Conservation (phyloP, 2,888 invertebrate genomes). For the Conops quadrifasciatus region DNA sequence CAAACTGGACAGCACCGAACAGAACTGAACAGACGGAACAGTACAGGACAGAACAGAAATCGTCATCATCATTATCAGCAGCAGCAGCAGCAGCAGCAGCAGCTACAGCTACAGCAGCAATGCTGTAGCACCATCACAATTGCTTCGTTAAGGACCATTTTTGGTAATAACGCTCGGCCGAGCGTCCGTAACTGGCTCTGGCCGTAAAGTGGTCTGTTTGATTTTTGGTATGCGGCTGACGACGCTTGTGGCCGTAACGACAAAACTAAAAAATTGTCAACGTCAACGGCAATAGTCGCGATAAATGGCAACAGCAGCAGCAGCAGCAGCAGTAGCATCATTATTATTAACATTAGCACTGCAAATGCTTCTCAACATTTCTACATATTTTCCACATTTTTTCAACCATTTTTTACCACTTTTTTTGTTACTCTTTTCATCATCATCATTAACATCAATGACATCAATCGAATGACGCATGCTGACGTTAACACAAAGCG, state of each 20-base stretch:
- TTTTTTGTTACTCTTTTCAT: background rate
- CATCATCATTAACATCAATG: background rate
- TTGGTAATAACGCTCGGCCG: conserved; percentile 42
- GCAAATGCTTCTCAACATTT: background rate
- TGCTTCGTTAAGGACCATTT: conserved; percentile 56
- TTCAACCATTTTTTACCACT: background rate
- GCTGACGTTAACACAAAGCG: no score
- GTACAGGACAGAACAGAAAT: no score
- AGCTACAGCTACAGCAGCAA: conserved; percentile 31
- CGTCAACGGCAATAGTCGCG: background rate
- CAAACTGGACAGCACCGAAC: conserved; percentile 16
- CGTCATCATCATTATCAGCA: no score
- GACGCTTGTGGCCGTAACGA: background rate
- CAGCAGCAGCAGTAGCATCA: conserved; percentile 18
- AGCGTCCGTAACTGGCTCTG: background rate
- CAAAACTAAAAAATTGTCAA: conserved; percentile 17
- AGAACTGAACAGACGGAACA: background rate
- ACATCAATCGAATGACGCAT: background rate
- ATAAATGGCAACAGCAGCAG: background rate
- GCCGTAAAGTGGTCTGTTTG: background rate
- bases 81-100: conserved; percentile 44
- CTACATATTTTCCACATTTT: background rate
- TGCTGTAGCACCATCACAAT: conserved; percentile 42
- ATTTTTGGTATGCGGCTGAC: background rate
- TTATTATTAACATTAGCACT: conserved; percentile 2